Base-by-base conservation (phyloP, 2,113 vertebrate genomes). In the Anser brachyrhynchus region DNA sequence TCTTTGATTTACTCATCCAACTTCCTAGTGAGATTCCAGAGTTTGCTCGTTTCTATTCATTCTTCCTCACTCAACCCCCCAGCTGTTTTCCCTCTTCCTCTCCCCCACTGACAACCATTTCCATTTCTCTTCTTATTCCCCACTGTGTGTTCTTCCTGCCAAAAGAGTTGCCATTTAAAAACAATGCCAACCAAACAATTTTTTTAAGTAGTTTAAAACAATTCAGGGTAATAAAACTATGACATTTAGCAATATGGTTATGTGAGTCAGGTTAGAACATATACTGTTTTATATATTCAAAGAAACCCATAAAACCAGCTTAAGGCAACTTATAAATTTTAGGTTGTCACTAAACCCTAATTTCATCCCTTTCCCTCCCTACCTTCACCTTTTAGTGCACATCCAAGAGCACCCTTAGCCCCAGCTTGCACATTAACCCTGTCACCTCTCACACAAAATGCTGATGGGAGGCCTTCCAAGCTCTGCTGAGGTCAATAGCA, bases 31-130 rank as follows among this genome's bases (percentile, higher is more conserved):
- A 93, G 52, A 81, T 84, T 78, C 46, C 67, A 84, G 55, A 62
- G 12, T 39, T 35, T 5, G 11, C 20, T 77, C 11, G 0, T 80
- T 92, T 93, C 94, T 84, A 72, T 81, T 96, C 37, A 86, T 70
- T 91, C 74, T 92, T 92, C 66, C 88, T 86, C 39, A 86, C 19
- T 84, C 57, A 92, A 9, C 6, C 35, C 29, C 55, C 33, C 35
- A 93, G 82, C 35, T 71, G 64, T 76, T 84, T 83, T 95, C 55
- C 37, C 52, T 89, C 74, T 90, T 92, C 49, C 70, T 96, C 77
- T 95, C 58, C 31, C 86, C 81, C 49, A 92, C 62, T 87, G 81
- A 91, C 70, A 95, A 81, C 10, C 75, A 69, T 79, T 87, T 89
- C 64, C 52, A 84, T 78, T 91, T 89, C 61, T 78, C 65, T 90